phyloP scores from a whole-genome alignment of 2,113 vertebrate species.

The Scopus umbretta region DNA sequence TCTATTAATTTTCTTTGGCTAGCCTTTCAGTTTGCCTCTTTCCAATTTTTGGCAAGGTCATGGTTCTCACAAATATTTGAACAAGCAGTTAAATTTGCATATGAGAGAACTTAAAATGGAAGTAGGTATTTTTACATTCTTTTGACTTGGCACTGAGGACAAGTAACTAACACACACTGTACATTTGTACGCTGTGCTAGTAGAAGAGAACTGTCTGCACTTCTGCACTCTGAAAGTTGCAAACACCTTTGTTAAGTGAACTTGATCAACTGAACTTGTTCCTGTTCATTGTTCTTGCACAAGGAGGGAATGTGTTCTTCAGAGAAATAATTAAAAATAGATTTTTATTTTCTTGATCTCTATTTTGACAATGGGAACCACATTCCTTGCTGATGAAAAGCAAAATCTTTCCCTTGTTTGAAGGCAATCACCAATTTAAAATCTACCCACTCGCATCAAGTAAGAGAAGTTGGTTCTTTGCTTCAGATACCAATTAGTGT shows the following conservation, averaged over 20 bases:
- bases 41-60: background rate
- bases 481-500: background rate
- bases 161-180: background rate
- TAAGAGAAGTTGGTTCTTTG: background rate
- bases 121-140: background rate
- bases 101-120: background rate
- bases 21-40: background rate
- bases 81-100: background rate
- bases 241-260: background rate
- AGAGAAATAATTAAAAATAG: background rate
- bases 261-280: background rate
- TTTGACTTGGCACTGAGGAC: background rate
- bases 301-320: background rate
- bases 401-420: background rate
- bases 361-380: background rate
- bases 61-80: constrained; percentile 5
- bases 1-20: background rate
- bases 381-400: background rate
- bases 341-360: background rate
- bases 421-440: background rate
- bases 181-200: background rate
- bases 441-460: accelerated
- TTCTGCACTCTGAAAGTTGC: background rate
- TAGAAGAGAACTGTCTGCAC: background rate
- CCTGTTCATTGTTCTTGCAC: background rate